These are phyloP conservation scores for Drosophila sproati DNA, from an alignment of 1,140 invertebrate genomes.

Conservation along the genomic window DNA sequence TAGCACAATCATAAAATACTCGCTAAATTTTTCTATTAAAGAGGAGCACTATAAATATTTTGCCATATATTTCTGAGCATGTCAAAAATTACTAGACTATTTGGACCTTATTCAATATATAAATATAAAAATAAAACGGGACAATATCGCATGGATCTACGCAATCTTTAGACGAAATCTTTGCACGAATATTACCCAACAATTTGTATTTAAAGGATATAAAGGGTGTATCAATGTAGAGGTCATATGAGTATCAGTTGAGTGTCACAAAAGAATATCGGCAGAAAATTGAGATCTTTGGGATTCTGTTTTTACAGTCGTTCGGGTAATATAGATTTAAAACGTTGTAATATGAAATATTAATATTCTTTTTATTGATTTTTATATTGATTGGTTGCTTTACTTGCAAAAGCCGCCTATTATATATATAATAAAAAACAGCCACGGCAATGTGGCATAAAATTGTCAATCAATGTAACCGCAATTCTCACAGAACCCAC, in stretches of 20 bases:
- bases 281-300: no score
- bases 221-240: no score
- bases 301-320: background rate
- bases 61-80: background rate
- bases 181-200: no score
- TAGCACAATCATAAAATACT: background rate
- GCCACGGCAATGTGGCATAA: slow-evolving; percentile 30
- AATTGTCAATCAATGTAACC: slow-evolving; percentile 40
- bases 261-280: no score
- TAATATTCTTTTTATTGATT: slow-evolving; percentile 33
- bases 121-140: no score
- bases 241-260: no score
- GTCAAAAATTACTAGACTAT: background rate
- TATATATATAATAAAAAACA: slow-evolving; percentile 1
- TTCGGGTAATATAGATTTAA: background rate
- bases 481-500: background rate
- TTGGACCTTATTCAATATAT: no score
- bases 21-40: background rate
- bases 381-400: background rate
- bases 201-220: no score
- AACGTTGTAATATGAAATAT: slow-evolving; percentile 21
- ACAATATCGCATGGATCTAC: no score
- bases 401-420: slow-evolving; percentile 18
- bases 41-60: no score
- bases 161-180: no score